These are phyloP conservation scores for Ormyrus nitidulus DNA, from an alignment of 2,888 invertebrate genomes.

Conservation along the genomic window DNA sequence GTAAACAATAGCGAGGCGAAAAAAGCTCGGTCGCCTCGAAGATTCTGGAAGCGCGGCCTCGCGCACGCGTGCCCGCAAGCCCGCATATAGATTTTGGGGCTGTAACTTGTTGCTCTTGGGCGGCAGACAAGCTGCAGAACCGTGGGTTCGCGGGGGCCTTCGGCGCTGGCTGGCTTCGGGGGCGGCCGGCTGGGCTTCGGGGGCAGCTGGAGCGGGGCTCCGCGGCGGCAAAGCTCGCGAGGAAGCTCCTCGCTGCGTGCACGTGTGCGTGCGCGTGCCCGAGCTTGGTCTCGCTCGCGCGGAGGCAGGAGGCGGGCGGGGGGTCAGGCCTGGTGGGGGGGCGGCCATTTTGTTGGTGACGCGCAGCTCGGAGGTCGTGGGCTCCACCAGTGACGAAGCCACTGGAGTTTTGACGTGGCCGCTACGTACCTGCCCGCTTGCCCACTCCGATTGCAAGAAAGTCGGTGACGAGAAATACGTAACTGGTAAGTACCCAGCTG, in stretches of 20 bases:
- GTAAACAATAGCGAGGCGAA: not conserved
- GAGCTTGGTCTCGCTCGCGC: not conserved
- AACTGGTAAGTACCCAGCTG: constrained; percentile 88
- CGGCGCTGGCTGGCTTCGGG: not conserved
- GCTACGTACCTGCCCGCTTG: constrained; percentile 94
- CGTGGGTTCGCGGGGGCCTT: not conserved
- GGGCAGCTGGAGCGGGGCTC: not conserved
- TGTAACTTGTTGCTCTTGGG: constrained; percentile 35
- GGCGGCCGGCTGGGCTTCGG: not conserved
- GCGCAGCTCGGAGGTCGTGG: constrained; percentile 55
- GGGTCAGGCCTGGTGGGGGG: constrained; percentile 39
- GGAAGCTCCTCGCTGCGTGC: not conserved
- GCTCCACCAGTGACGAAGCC: constrained; percentile 88
- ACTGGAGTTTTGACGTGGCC: constrained; percentile 93
- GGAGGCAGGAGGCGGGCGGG: not conserved
- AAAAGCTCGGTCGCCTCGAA: constrained; percentile 18
- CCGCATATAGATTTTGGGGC: constrained; percentile 9
- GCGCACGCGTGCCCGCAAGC: too few relatives aligned
- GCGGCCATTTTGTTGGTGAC: constrained; percentile 62
- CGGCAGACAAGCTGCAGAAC: not conserved
- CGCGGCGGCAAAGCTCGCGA: not conserved
- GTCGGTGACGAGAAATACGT: constrained; percentile 96
- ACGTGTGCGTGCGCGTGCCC: constrained; percentile 49
- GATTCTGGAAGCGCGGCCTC: constrained; percentile 29
- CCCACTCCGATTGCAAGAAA: constrained; percentile 96